Evolutionary conservation across 2,797 vertebrate species (phyloP), one percentile per base, ranked within the genome.

Genomic region (Rhabdophis nuchalis): DNA sequence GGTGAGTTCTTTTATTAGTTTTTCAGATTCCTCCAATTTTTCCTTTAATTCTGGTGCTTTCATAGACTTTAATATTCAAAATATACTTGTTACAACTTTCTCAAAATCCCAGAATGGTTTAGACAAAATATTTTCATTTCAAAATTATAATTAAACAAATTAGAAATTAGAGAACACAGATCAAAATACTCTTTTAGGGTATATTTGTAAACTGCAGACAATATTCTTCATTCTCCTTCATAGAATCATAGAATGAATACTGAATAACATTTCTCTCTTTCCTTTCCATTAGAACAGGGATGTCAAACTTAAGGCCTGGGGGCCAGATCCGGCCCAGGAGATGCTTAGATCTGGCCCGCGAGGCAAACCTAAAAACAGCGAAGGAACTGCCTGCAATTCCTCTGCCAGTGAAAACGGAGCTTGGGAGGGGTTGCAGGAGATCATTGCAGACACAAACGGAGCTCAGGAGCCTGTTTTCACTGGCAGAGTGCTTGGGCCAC

Each of bases 21-120:
- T 99, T 97, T 99, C 99, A 0, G 99, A 99, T 96, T 99, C 99
- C 91, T 99, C 98, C 16, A 99, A 97, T 96, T 99, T 99, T 96
- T 99, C 99, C 94, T 99, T 98, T 94, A 99, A 97, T 96, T 99
- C 99, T 2, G 99, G 99, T 90, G 99, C 99, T 95, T 99, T 99
- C 98, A 99, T 96, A 93, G 99, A 99, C 99, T 99, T 95, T 89
- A 91, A 96, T 88, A 95, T 64, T 16, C 41, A 94, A 93, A 61
- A 88, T 0, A 95, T 14, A 36, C 64, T 91, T 90, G 93, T 91
- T 0, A 88, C 4, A 88, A 89, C 90, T 94, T 6, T 1, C 12
- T 93, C 90, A 90, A 94, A 89, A 27, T 57, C 1, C 50, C 93
- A 93, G 90, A 5, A 1, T 92, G 93, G 27, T 36, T 72, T 58